Conservation (phyloP, 2,888 invertebrate genomes). For the Eupithecia centaureata region DNA sequence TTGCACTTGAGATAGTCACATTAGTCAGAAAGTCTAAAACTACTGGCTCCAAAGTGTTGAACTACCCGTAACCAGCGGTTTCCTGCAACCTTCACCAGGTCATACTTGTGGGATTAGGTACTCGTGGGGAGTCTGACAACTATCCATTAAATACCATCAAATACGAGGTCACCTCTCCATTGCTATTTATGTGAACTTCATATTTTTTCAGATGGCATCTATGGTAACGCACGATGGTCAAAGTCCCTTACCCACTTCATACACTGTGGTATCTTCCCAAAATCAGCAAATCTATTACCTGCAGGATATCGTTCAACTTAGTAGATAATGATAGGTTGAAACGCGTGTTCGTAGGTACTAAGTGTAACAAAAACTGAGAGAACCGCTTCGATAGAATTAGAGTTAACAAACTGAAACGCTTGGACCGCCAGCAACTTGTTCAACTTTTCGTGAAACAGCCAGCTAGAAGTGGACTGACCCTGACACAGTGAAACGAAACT, state of each 20-base stretch:
- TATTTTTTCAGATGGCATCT: not conserved
- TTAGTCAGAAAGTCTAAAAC: too few species aligned
- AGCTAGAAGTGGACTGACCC: conserved; percentile 22
- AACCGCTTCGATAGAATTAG: conserved; percentile 58
- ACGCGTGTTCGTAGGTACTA: conserved; percentile 41
- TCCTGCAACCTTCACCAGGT: too few species aligned
- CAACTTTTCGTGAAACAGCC: conserved; percentile 51
- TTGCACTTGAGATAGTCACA: too few species aligned
- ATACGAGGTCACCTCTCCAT: not conserved
- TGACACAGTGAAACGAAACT: conserved; percentile 13
- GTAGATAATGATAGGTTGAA: not conserved
- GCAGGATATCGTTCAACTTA: not conserved
- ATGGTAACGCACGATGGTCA: not conserved
- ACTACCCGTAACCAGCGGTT: too few species aligned
- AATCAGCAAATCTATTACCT: not conserved
- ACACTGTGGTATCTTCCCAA: not conserved
- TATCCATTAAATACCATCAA: too few species aligned
- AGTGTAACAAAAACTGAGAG: conserved; percentile 52
- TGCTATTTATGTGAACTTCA: not conserved
- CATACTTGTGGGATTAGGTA: too few species aligned
- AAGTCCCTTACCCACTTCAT: not conserved
- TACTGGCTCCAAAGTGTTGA: too few species aligned
- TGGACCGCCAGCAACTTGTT: conserved; percentile 51
- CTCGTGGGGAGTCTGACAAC: too few species aligned
- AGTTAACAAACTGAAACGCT: conserved; percentile 59